Conservation (phyloP, 2,888 invertebrate species). For the Pammene aurita region DNA sequence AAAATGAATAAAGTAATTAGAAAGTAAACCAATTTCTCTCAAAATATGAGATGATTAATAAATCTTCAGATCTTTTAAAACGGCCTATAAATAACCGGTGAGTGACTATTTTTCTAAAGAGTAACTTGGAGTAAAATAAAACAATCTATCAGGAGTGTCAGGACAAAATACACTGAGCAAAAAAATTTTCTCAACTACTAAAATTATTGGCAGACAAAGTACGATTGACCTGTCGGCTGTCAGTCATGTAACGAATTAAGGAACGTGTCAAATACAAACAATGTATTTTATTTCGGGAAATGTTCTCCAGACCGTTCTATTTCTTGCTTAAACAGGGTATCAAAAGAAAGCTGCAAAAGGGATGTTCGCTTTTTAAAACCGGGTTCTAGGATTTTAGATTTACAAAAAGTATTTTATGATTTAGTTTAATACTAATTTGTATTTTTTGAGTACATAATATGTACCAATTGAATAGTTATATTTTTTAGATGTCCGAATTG, state of each 20-base stretch:
- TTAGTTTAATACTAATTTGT: no score
- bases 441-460: no score
- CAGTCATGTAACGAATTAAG: conserved; percentile 14
- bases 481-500: no score
- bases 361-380: neutral
- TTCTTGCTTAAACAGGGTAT: neutral
- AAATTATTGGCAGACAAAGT: neutral
- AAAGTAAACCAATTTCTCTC: no score
- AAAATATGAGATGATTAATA: no score
- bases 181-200: neutral
- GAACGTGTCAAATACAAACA: conserved; percentile 8
- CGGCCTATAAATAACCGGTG: neutral
- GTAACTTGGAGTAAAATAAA: neutral
- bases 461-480: no score
- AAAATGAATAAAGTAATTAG: no score
- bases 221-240: conserved; percentile 20
- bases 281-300: neutral
- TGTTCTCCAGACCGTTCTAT: neutral
- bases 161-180: no score
- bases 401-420: no score
- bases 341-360: neutral
- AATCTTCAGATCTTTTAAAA: no score
- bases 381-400: no score
- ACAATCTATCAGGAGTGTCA: no score
- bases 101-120: neutral